Conservation (phyloP, 2,888 invertebrate species). For the Tyria jacobaeae region DNA sequence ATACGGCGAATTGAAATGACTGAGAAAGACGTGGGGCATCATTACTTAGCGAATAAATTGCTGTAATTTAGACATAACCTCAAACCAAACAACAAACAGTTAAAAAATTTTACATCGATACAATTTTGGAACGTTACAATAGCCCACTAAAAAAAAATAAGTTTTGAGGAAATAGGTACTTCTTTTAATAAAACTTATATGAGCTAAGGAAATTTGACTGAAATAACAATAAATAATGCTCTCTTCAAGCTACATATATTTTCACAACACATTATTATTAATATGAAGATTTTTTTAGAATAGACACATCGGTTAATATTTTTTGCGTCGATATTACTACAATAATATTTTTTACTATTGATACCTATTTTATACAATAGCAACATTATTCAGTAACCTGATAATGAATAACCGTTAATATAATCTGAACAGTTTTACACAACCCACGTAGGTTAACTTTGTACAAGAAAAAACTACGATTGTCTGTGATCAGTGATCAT, state of each 20-base stretch:
- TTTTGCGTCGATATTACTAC: not conserved
- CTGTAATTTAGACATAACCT: constrained; percentile 6
- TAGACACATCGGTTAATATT: too few relatives aligned
- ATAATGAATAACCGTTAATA: constrained; percentile 34
- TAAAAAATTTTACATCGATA: not conserved
- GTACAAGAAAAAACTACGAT: constrained; percentile 34
- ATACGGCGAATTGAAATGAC: constrained; percentile 5
- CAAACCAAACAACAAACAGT: not conserved
- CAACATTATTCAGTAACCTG: constrained; percentile 11
- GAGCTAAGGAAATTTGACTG: not conserved
- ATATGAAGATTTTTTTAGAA: too few relatives aligned
- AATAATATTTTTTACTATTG: not conserved
- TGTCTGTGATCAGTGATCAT: constrained; percentile 38
- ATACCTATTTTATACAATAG: constrained; percentile 2
- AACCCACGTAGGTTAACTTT: constrained; percentile 33
- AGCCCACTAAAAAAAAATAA: not conserved
- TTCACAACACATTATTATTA: too few relatives aligned
- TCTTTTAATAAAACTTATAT: not conserved
- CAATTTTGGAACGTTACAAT: not conserved
- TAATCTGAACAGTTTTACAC: constrained; percentile 25
- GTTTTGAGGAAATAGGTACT: too few relatives aligned
- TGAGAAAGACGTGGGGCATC: not conserved
- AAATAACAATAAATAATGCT: not conserved
- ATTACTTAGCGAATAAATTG: constrained; percentile 12
- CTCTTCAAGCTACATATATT: too few relatives aligned